Percentiles rank a stretch among this genome's conserved stretches.
Conservation (phyloP, 2,888 invertebrate genomes). For the Andrena haemorrhoa region DNA sequence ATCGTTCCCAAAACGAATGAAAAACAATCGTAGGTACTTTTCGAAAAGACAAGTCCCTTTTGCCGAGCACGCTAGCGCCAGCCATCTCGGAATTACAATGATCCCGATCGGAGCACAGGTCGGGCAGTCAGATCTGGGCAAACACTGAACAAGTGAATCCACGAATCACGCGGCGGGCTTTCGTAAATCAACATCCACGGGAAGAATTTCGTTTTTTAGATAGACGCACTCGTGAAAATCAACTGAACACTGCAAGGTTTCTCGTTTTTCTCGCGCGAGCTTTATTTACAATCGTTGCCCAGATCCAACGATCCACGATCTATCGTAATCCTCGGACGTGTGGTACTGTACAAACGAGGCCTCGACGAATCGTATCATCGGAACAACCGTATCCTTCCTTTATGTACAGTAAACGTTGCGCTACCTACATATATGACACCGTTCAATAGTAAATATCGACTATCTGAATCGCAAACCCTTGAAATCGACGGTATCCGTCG, state of each 20-base stretch:
- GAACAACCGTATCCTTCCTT: slow-evolving; percentile 8
- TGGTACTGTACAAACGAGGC: slow-evolving; percentile 63
- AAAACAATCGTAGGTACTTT: background rate
- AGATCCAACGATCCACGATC: slow-evolving; percentile 35
- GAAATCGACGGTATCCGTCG: slow-evolving; percentile 6
- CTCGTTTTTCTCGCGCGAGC: background rate
- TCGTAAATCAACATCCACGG: background rate
- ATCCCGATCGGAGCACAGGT: background rate
- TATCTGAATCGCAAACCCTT: background rate
- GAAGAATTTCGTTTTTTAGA: background rate
- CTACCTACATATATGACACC: slow-evolving; percentile 37
- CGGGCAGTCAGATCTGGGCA: slow-evolving; percentile 35
- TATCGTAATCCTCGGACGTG: slow-evolving; percentile 33
- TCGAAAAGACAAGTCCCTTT: slow-evolving; percentile 4
- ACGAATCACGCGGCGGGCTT: background rate
- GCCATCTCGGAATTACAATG: slow-evolving; percentile 6
- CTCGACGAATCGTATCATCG: slow-evolving; percentile 39
- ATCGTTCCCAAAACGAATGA: slow-evolving; percentile 17
- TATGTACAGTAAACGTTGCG: slow-evolving; percentile 53
- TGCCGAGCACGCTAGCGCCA: background rate
- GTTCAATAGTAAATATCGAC: slow-evolving; percentile 35
- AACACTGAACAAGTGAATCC: background rate
- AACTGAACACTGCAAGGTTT: slow-evolving; percentile 8
- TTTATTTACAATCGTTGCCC: slow-evolving; percentile 55
- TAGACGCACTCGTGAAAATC: background rate